Base-by-base conservation (phyloP, 1,140 invertebrate genomes). In the Heliconius hermathena region DNA sequence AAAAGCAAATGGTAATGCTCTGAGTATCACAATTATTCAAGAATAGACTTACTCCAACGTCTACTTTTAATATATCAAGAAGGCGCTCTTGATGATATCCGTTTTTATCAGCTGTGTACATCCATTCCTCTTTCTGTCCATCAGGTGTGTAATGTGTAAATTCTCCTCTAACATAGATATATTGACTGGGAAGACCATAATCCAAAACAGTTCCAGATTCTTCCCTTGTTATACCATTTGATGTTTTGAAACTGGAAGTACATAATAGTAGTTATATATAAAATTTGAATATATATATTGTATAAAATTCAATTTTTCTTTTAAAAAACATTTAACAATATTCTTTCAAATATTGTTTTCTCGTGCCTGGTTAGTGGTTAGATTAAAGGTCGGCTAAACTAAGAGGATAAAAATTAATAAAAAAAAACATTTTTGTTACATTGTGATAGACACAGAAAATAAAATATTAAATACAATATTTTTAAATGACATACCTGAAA, bases 51-150 rank as follows among this genome's bases (percentile, higher is more conserved):
- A 57, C 54, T 57, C 20, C 20, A 22, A 57, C 3, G 9, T 57
- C 54, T 57, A 57, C 20, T 57, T 22, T 11, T 9, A 11, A 57
- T 20, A 54, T 20, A 57, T 26, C n/a, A 5, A 8, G 8, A 5
- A 66, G n/a, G 29, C 8, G 71, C 22, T 38, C 16, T 71, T 18
- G 71, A 38, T 76, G 41, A 54, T 82, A 90, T 72, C 89, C 89
- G 71, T 83, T 85, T 26, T 85, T 78, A 79, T 87, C 88, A 18
- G 88, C 87, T 60, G 26, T 84, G n/a, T 88, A 90, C 33, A 71
- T 9, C 3, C 86, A 66, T 9, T 9, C 33, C 33, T 82, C 71
- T 22, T 8, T 11, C 49, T 77, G 41, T 20, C 88, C 89, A 8
- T 87, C 83, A 29, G 82, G 71, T 22, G 80, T 84, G n/a, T 73